phyloP scores from a whole-genome alignment of 92 coral and sea anemone genomes.

The Desmophyllum pertusum region DNA sequence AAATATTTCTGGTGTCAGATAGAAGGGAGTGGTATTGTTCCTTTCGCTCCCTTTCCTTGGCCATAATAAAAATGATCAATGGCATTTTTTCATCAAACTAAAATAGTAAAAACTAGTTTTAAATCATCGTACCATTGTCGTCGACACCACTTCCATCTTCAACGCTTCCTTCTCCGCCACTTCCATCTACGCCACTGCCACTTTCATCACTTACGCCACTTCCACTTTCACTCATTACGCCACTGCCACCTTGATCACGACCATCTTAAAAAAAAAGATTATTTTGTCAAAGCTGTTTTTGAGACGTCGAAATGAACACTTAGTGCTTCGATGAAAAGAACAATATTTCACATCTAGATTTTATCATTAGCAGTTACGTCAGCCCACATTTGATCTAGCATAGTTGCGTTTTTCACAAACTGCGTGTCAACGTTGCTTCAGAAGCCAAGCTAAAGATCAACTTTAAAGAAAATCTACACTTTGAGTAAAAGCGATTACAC shows the following conservation, averaged over 20 bases:
- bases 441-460: not conserved
- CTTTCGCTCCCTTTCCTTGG: not conserved
- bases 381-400: not conserved
- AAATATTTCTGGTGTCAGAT: no score
- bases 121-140: not conserved
- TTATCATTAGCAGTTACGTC: not conserved
- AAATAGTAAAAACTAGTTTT: not conserved
- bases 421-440: not conserved
- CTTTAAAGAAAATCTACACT: not conserved
- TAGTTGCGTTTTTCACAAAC: no score
- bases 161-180: not conserved
- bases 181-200: not conserved
- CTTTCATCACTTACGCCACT: not conserved
- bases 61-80: not conserved
- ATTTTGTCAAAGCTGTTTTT: not conserved
- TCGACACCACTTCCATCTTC: conserved; percentile 1
- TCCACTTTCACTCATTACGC: not conserved
- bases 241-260: not conserved
- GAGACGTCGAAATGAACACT: not conserved
- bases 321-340: not conserved
- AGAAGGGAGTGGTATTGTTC: not conserved
- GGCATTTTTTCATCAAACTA: not conserved
- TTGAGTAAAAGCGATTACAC: not conserved
- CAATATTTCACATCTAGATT: not conserved
- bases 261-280: not conserved